These are phyloP conservation scores for Tachina lurida DNA, from an alignment of 2,888 invertebrate species.

Conservation along the genomic window DNA sequence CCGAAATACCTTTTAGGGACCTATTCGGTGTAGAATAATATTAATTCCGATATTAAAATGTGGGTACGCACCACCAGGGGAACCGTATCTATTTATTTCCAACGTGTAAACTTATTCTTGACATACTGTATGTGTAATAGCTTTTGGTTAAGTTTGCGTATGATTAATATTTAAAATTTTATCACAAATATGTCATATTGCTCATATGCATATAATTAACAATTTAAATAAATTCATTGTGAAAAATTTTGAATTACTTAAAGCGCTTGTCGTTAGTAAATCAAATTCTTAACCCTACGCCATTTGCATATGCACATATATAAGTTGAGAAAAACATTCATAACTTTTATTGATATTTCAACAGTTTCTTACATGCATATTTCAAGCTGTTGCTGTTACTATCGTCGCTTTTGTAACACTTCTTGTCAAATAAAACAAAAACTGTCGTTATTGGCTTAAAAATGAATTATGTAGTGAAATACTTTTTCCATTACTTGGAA, in stretches of 20 bases:
- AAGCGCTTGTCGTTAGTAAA: background rate
- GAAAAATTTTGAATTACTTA: background rate
- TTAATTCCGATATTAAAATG: too few relatives aligned
- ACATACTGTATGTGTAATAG: too few relatives aligned
- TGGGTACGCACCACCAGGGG: too few relatives aligned
- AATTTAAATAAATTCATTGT: too few relatives aligned
- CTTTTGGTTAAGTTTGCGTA: too few relatives aligned
- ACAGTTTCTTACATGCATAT: slow-evolving; percentile 21
- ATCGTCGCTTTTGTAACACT: slow-evolving; percentile 29
- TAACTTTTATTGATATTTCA: background rate
- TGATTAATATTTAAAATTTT: too few relatives aligned
- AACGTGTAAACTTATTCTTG: too few relatives aligned
- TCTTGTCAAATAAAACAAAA: slow-evolving; percentile 56
- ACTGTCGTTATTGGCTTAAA: slow-evolving; percentile 66
- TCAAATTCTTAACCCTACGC: background rate
- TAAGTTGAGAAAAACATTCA: background rate
- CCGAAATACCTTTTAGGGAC: too few relatives aligned
- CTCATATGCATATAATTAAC: too few relatives aligned
- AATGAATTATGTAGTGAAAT: slow-evolving; percentile 61
- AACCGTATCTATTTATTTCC: too few relatives aligned
- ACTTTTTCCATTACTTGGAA: slow-evolving; percentile 2
- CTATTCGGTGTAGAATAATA: too few relatives aligned
- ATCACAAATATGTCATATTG: too few relatives aligned
- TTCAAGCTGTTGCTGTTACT: slow-evolving; percentile 30
- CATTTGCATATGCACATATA: background rate